Evolutionary conservation across 2,888 invertebrate species (phyloP), one percentile per base, ranked within the genome.

Genomic region (Chymomyza procnemis): DNA sequence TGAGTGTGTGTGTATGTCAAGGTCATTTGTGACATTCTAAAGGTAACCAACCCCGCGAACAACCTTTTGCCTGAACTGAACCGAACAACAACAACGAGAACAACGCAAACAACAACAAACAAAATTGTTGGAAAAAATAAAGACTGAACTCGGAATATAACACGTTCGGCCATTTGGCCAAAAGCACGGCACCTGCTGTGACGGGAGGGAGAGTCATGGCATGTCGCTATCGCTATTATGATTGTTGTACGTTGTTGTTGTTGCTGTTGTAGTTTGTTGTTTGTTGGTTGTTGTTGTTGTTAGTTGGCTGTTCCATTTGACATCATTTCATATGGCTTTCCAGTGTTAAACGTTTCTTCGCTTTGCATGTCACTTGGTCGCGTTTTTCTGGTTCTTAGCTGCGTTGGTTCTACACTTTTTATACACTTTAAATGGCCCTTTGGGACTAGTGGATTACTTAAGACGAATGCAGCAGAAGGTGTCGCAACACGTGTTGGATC

Each of bases 21-120:
- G 83, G 83, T 83, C 83, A 85, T 79, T 76, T 70, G 67, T 76
- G 86, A 81, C 85, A 79, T 86, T 83, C 80, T 69, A 70, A 69
- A 61, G 58, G 69, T n/a, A 50, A n/a, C 16, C 34, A 41, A 41
- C 34, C 50, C 50, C 16, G 50, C 19, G 6, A 0, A 50, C 19
- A 79, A 72, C 75, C 79, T 77, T 80, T 82, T 66, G 64, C 67
- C 70, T 70, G 64, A 70, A 69, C 69, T n/a, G n/a, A n/a, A 66
- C 73, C 64, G 73, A 41, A 5, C 34, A 41, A 41, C 34, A 41
- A 41, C 34, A 41, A 41, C 9, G 12, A 2, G 9, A 12, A 9
- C 9, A 34, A 34, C 26, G 26, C 26, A 41, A 41, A 41, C 34
- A 12, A 12, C 12, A 41, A 41, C 34, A 41, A 41, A 41, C 34